These are phyloP conservation scores for Cacatua alba DNA, from an alignment of 2,113 vertebrate genomes.

Conservation along the genomic window DNA sequence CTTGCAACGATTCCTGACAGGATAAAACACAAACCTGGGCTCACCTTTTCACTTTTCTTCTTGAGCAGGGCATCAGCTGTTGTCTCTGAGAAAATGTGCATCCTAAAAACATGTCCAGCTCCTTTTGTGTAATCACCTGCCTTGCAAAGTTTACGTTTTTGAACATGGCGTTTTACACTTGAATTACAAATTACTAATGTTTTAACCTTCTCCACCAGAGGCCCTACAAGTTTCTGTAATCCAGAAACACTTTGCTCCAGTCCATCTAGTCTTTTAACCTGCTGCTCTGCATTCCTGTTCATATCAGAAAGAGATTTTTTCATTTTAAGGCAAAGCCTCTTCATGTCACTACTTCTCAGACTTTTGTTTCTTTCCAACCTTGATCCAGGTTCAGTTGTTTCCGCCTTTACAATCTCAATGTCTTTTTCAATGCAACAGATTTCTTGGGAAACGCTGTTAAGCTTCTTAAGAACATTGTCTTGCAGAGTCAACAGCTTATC, in stretches of 20 bases:
- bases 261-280: conserved; percentile 80
- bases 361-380: not conserved
- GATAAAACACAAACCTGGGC: conserved; percentile 48
- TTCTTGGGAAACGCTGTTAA: conserved; percentile 81
- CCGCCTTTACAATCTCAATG: conserved; percentile 77
- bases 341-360: conserved; percentile 45
- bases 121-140: conserved; percentile 47
- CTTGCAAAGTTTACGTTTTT: conserved; percentile 57
- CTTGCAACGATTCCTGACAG: not conserved
- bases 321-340: conserved; percentile 72
- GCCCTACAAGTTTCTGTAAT: conserved; percentile 83
- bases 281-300: conserved; percentile 72
- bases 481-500: conserved; percentile 79
- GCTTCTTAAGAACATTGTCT: conserved; percentile 77
- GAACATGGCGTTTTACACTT: conserved; percentile 71
- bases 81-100: conserved; percentile 60
- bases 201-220: conserved; percentile 80
- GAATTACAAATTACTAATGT: conserved; percentile 74
- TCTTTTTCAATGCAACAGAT: conserved; percentile 77
- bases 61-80: conserved; percentile 17
- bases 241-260: conserved; percentile 80
- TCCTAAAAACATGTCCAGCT: conserved; percentile 68
- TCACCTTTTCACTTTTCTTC: conserved; percentile 82
- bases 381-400: conserved; percentile 75
- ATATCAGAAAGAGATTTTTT: conserved; percentile 71